phyloP scores from a whole-genome alignment of 1,140 invertebrate genomes.

The Capitella teleta region DNA sequence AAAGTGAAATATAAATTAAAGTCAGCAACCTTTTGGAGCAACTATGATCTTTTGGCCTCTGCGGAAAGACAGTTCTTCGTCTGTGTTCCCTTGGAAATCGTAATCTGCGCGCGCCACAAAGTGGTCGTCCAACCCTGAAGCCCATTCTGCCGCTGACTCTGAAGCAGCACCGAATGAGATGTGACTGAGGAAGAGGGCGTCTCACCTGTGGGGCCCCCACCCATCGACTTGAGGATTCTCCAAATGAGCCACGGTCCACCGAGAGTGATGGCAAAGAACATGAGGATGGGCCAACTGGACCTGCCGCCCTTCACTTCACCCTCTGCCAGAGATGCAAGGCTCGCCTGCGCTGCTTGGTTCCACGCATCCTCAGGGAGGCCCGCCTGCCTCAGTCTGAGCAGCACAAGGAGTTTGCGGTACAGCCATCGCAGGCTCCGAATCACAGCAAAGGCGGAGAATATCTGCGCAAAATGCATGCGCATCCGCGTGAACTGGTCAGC shows the following conservation, averaged over 20 bases:
- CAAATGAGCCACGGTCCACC: conserved; percentile 85
- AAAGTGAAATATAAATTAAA: not conserved
- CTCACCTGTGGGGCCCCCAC: too few relatives aligned
- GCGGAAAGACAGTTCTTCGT: conserved; percentile 65
- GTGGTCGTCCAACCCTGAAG: conserved; percentile 50
- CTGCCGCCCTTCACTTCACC: not conserved
- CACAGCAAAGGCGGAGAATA: conserved; percentile 73
- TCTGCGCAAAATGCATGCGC: conserved; percentile 60
- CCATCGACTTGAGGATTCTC: too few relatives aligned
- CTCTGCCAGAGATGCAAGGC: not conserved
- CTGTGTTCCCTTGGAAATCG: conserved; percentile 59
- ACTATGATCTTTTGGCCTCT: conserved; percentile 65
- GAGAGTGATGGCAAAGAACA: conserved; percentile 76
- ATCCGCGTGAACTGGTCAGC: conserved; percentile 84
- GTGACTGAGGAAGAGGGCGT: too few relatives aligned
- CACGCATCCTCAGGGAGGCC: conserved; percentile 35
- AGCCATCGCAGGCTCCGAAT: conserved; percentile 68
- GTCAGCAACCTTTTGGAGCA: conserved; percentile 57
- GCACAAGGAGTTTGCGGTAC: conserved; percentile 58
- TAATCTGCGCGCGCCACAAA: conserved; percentile 62
- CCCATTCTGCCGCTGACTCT: too few relatives aligned
- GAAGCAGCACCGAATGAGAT: too few relatives aligned
- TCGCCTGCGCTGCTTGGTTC: conserved; percentile 19
- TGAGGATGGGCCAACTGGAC: conserved; percentile 49
- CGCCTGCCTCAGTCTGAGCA: conserved; percentile 46